Base-by-base conservation (phyloP, 2,113 vertebrate species). In the Ciconia boyciana region DNA sequence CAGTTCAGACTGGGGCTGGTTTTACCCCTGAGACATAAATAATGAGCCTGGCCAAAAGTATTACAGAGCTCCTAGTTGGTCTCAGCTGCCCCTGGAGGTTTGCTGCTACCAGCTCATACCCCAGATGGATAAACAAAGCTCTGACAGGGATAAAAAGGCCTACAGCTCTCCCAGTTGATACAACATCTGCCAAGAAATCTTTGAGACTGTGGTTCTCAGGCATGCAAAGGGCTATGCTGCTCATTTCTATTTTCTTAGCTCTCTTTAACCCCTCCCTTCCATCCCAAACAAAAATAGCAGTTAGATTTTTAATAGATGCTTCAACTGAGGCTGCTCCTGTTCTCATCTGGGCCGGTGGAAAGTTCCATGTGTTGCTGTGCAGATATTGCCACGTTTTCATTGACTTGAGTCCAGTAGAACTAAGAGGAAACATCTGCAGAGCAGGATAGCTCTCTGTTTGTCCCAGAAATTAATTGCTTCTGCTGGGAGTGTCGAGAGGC, bases 321-420 rank as follows among this genome's bases (percentile, higher is more conserved):
- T 93, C 86, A 83, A 13, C 61, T 75, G 36, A 60, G 74, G 54
- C 80, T 92, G 86, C 78, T 84, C 18, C 84, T 70, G 75, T 93
- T 96, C 86, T 94, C 87, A 51, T 95, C 72, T 65, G 77, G 83
- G 85, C 81, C 92, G 89, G 62, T 97, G 96, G 97, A 97, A 97
- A 97, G 96, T 97, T 96, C 95, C 93, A 93, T 92, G 90, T 94
- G 89, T 96, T 88, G 87, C 89, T 94, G 81, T 96, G 95, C 82
- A 95, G 89, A 89, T 96, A 90, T 54, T 98, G 98, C 98, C 98
- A 99, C 98, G 97, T 98, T 98, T 98, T 97, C 93, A 71, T 97
- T 46, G 96, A 96, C 85, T 96, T 36, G 0, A 74, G 58, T 97
- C 87, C 95, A 97, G 95, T 52, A 51, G 54, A 93, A 69, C 97